A percentile compares a stretch with the other conserved stretches of the same genome.
Evolutionary conservation across 2,113 vertebrate genomes (phyloP).

Genomic region (Pogona vitticeps): DNA sequence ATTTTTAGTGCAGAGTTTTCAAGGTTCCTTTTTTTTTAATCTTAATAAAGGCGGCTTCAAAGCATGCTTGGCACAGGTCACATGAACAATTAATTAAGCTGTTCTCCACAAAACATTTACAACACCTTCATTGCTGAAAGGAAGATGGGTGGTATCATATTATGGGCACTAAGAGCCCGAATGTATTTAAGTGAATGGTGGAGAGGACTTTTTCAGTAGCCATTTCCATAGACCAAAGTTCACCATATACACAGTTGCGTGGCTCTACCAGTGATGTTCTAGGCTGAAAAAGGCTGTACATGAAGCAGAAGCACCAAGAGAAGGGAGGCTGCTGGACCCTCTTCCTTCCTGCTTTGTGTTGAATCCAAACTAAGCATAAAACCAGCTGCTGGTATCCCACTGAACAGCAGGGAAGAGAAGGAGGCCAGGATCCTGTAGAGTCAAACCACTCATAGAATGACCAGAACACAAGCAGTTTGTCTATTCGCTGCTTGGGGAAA

Average conservation of each 20-base stretch:
- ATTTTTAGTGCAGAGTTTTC: background rate
- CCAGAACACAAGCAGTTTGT: no score
- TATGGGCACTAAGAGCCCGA: background rate
- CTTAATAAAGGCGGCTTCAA: background rate
- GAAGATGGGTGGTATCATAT: background rate
- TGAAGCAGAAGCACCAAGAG: background rate
- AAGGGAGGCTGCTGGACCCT: background rate
- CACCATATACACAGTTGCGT: background rate
- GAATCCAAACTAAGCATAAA: background rate
- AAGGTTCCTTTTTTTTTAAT: no score
- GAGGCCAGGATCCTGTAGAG: background rate
- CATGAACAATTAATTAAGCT: background rate
- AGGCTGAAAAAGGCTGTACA: background rate
- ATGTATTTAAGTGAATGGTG: background rate
- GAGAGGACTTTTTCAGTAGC: slow-evolving; percentile 4
- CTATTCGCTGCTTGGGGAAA: no score
- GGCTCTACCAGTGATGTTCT: background rate
- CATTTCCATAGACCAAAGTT: background rate
- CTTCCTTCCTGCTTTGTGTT: background rate
- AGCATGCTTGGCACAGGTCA: background rate
- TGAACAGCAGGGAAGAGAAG: background rate
- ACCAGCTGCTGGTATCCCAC: background rate
- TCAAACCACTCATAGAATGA: no score
- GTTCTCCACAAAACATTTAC: background rate
- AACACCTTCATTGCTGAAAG: background rate